Conservation (phyloP, 1,140 invertebrate species). For the Eurosta solidaginis region DNA sequence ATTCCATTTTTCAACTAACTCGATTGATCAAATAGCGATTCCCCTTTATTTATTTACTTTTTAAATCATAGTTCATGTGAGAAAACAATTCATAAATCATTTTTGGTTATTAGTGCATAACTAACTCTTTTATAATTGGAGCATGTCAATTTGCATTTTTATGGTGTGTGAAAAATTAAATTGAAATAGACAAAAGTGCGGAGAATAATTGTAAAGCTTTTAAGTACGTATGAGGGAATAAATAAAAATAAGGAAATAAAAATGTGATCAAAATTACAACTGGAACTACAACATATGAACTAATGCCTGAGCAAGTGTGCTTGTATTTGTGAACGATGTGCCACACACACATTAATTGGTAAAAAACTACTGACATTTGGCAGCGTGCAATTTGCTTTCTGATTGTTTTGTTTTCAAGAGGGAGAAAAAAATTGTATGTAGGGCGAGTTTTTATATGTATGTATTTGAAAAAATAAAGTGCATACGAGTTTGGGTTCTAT, state of each 20-base stretch:
- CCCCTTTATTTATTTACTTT: no score
- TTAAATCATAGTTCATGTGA: no score
- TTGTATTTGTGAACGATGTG: neutral
- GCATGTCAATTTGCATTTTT: slow-evolving; percentile 20
- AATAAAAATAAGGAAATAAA: neutral
- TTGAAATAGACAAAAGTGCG: slow-evolving; percentile 14
- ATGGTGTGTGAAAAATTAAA: slow-evolving; percentile 10
- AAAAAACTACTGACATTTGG: slow-evolving; percentile 8
- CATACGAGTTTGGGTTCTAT: neutral
- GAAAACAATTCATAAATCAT: no score
- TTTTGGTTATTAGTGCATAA: neutral
- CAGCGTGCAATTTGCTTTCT: neutral
- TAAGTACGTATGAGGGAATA: neutral
- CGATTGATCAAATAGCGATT: no score
- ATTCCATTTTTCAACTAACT: no score
- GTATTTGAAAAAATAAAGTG: neutral
- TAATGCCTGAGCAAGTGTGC: neutral
- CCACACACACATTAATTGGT: neutral
- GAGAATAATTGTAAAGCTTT: neutral
- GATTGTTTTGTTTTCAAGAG: neutral
- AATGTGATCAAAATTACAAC: neutral
- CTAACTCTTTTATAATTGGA: slow-evolving; percentile 1
- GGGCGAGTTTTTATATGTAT: neutral
- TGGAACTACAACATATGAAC: neutral
- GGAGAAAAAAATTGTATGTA: neutral